Percentiles rank a stretch among this genome's conserved stretches.
phyloP scores from a whole-genome alignment of 2,888 invertebrate genomes.

The Lucinisca nassula region DNA sequence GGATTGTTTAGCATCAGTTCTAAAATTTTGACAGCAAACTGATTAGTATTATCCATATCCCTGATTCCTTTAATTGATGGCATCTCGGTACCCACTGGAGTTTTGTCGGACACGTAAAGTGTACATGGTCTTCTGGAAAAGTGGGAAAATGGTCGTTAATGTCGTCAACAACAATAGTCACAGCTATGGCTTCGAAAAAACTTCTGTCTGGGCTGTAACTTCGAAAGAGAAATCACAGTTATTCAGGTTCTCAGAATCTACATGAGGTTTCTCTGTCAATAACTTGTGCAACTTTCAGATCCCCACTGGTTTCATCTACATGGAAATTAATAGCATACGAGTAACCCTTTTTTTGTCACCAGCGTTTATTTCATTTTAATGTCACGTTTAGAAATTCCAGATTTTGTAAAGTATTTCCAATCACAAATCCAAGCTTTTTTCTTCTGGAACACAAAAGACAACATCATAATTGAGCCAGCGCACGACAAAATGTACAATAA shows the following conservation, averaged over 20 bases:
- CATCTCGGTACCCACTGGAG: slow-evolving; percentile 63
- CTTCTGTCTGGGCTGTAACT: slow-evolving; percentile 69
- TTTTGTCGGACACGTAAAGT: slow-evolving; percentile 68
- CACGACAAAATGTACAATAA: neutral
- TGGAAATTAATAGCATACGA: slow-evolving; percentile 57
- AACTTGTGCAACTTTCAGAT: slow-evolving; percentile 51
- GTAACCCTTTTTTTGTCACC: slow-evolving; percentile 48
- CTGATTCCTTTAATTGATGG: slow-evolving; percentile 67
- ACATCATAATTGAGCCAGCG: neutral
- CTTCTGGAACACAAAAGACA: slow-evolving; percentile 71
- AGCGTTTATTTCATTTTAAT: slow-evolving; percentile 47
- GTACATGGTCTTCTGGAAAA: slow-evolving; percentile 64
- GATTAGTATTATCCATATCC: slow-evolving; percentile 71
- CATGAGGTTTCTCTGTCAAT: slow-evolving; percentile 72
- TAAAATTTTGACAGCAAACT: slow-evolving; percentile 67
- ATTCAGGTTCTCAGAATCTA: slow-evolving; percentile 59
- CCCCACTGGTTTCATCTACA: slow-evolving; percentile 64
- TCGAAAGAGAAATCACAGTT: slow-evolving; percentile 68
- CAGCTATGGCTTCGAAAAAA: slow-evolving; percentile 76
- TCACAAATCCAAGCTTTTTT: slow-evolving; percentile 65
- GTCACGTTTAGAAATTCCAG: slow-evolving; percentile 60
- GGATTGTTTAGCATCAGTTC: slow-evolving; percentile 54
- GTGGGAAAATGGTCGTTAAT: slow-evolving; percentile 80
- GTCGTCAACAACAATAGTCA: slow-evolving; percentile 75
- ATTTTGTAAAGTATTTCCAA: slow-evolving; percentile 74